Conservation (phyloP, 2,888 invertebrate species). For the Xiphydria camelus region DNA sequence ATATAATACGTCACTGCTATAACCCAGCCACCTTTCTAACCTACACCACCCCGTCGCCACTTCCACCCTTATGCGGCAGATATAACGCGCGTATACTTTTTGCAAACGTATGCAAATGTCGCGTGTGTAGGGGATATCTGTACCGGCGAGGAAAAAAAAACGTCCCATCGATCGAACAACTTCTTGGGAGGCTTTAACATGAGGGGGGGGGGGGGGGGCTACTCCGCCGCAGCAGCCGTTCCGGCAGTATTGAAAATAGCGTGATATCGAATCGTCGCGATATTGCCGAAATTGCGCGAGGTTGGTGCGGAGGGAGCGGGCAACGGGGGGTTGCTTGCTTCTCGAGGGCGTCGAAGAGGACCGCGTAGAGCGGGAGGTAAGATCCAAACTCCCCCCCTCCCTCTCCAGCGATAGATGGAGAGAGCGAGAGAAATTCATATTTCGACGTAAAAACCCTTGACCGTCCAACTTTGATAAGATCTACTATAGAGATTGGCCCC, state of each 20-base stretch:
- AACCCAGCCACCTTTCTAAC: too few relatives aligned
- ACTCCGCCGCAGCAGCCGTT: conserved; percentile 22
- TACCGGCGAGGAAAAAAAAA: conserved; percentile 25
- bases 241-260: conserved; percentile 33
- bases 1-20: conserved; percentile 51
- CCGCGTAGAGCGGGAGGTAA: too few relatives aligned
- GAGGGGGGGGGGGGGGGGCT: too few relatives aligned
- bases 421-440: conserved; percentile 45
- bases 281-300: conserved; percentile 28
- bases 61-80: conserved; percentile 21
- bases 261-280: conserved; percentile 31
- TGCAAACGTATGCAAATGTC: conserved; percentile 30
- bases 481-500: too few relatives aligned
- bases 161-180: too few relatives aligned
- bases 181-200: conserved; percentile 30
- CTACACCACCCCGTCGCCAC: conserved; percentile 19
- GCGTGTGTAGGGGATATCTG: conserved; percentile 27
- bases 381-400: too few relatives aligned
- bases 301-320: conserved; percentile 13
- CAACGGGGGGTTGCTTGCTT: conserved; percentile 2
- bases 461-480: too few relatives aligned
- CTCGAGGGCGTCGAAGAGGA: conserved; percentile 7
- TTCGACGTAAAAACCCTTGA: too few relatives aligned
- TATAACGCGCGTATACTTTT: conserved; percentile 17
- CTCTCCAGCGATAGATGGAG: conserved; percentile 39